phyloP scores from a whole-genome alignment of 2,797 vertebrate species.

The Peromyscus nudipes region DNA sequence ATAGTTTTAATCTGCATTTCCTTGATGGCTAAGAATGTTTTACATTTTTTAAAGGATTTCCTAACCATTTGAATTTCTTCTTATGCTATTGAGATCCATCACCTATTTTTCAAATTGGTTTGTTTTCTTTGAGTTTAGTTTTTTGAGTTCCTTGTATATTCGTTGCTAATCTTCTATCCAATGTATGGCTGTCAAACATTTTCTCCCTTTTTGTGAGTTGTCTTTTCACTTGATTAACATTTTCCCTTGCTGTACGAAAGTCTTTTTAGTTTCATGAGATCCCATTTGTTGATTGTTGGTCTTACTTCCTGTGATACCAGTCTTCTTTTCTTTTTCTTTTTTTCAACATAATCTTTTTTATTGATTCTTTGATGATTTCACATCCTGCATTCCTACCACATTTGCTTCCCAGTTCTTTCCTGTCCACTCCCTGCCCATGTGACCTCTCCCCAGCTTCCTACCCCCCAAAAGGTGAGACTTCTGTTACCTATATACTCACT shows the following conservation, averaged over 20 bases:
- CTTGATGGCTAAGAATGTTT: background rate
- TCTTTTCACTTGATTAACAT: background rate
- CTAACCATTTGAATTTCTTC: background rate
- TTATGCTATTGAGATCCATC: background rate
- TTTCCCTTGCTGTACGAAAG: background rate
- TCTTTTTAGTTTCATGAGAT: background rate
- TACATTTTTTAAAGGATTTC: background rate
- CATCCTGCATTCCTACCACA: too few relatives aligned
- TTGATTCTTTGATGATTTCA: too few relatives aligned
- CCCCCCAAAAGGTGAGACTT: too few relatives aligned
- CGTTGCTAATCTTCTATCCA: background rate
- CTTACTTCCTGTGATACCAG: background rate
- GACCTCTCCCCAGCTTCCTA: too few relatives aligned
- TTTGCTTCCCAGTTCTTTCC: too few relatives aligned
- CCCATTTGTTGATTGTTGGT: background rate
- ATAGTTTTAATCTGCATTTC: background rate
- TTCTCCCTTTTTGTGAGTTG: background rate
- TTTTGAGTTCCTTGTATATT: background rate
- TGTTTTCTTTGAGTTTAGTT: background rate
- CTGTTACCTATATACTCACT: too few relatives aligned
- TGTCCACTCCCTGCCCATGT: too few relatives aligned
- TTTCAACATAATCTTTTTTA: too few relatives aligned
- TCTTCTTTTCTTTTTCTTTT: background rate
- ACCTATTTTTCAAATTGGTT: background rate
- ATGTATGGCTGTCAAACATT: background rate